These are phyloP conservation scores for Todiramphus saurophagus DNA, from an alignment of 2,113 vertebrate genomes.

Conservation along the genomic window DNA sequence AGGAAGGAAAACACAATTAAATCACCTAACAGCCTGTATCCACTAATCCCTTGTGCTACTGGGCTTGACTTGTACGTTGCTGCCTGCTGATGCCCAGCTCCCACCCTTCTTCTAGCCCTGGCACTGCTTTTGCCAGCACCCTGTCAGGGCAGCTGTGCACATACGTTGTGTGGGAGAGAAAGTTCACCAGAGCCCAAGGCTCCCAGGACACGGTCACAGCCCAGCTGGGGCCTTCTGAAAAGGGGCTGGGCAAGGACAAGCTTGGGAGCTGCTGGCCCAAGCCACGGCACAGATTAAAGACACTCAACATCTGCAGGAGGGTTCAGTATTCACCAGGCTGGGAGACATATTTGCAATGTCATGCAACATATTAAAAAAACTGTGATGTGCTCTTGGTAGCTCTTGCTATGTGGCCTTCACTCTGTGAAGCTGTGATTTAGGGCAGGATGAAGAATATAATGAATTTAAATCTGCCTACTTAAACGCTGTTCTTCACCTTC, in stretches of 20 bases:
- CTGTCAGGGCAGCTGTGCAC: fast-evolving
- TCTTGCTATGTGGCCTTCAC: background rate
- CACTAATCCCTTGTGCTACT: background rate
- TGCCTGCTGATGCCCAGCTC: background rate
- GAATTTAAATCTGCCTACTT: background rate
- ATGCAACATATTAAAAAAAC: background rate
- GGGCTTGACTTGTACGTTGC: background rate
- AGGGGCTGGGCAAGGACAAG: background rate
- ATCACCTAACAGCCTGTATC: background rate
- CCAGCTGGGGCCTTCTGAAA: fast-evolving
- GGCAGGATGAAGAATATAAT: background rate
- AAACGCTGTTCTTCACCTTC: background rate
- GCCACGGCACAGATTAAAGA: background rate
- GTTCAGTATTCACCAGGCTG: background rate
- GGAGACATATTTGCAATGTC: background rate
- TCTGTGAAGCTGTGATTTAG: background rate
- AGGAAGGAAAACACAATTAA: conserved; percentile 40
- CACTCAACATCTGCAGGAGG: fast-evolving
- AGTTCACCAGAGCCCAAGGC: background rate
- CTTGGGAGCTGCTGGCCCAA: background rate
- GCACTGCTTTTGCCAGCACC: background rate
- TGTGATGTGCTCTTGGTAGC: background rate
- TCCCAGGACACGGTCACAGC: background rate
- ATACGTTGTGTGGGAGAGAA: fast-evolving
- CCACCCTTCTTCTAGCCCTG: background rate